Percentiles rank a stretch among this genome's conserved stretches.
Conservation (phyloP, 2,888 invertebrate species). For the Magallana nippona region DNA sequence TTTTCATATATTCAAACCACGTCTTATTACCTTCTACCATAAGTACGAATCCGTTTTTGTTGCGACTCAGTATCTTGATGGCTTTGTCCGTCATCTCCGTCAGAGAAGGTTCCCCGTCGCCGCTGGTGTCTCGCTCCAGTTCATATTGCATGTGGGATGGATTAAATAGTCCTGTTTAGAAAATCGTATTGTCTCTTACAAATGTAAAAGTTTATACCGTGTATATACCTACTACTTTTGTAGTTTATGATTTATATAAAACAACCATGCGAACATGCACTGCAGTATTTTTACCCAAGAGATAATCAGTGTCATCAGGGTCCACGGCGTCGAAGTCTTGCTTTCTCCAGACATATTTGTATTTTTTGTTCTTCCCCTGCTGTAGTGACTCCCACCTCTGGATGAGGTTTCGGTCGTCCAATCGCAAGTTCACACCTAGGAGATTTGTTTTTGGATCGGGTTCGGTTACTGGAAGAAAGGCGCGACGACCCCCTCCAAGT, state of each 20-base stretch:
- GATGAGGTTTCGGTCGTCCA: slow-evolving; percentile 89
- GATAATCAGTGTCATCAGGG: slow-evolving; percentile 84
- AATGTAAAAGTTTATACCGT: neutral
- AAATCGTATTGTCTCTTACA: too few relatives aligned
- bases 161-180: slow-evolving; percentile 71
- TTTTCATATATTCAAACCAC: neutral
- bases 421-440: slow-evolving; percentile 55
- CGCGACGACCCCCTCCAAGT: slow-evolving; percentile 69
- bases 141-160: slow-evolving; percentile 87
- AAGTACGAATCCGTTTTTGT: slow-evolving; percentile 87
- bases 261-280: too few relatives aligned
- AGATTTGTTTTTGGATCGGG: slow-evolving; percentile 60
- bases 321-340: slow-evolving; percentile 84
- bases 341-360: slow-evolving; percentile 84
- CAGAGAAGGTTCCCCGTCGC: slow-evolving; percentile 85
- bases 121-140: slow-evolving; percentile 82
- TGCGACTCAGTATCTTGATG: slow-evolving; percentile 85
- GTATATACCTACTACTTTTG: neutral
- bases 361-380: slow-evolving; percentile 80
- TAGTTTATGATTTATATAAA: neutral
- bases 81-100: slow-evolving; percentile 90
- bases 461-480: slow-evolving; percentile 61
- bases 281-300: slow-evolving; percentile 83
- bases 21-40: slow-evolving; percentile 83
- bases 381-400: slow-evolving; percentile 84